Base-by-base conservation (phyloP, 2,797 vertebrate genomes). In the Harpagifer antarcticus region DNA sequence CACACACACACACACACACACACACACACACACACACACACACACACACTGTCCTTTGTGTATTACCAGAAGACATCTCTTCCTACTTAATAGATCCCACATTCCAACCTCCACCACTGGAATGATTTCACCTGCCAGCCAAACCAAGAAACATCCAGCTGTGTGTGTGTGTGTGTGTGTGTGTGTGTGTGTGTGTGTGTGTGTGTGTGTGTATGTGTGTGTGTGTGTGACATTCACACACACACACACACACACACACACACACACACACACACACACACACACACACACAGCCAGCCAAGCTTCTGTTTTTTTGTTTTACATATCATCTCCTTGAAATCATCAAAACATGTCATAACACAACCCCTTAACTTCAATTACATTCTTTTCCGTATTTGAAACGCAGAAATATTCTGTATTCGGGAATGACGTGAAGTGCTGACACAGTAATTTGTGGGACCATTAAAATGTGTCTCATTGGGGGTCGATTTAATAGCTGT, bases 21-120 rank as follows among this genome's bases (percentile, higher is more conserved):
- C n/a, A 27, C 58, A 60, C 49, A 27, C 42, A 1, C 49, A 57
- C 47, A 27, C 40, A 68, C 72, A 33, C 72, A 66, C 48, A 56
- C 47, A 20, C 50, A 56, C 44, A 23, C n/a, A 48, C 42, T 1
- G 8, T 27, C 2, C 0, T 16, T 53, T 68, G 31, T 54, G 43
- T 48, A 52, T 63, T 23, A 61, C 54, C 50, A 31, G 42, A 56
- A 52, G 45, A 70, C 48, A 23, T 72, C 19, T 75, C 45, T 68
- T 45, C 54, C 57, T 40, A 16, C 44, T 74, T 79, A 79, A 75
- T 67, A 67, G 50, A 57, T 37, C 77, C 55, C 2, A 6, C 78
- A 88, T 88, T 91, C 84, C 88, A 72, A 50, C 23, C 45, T 72
- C 42, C 14, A 54, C 89, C 89, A 45, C 89, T 87, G 85, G 89